phyloP scores from a whole-genome alignment of 2,113 vertebrate species.

The Atractosteus spatula region DNA sequence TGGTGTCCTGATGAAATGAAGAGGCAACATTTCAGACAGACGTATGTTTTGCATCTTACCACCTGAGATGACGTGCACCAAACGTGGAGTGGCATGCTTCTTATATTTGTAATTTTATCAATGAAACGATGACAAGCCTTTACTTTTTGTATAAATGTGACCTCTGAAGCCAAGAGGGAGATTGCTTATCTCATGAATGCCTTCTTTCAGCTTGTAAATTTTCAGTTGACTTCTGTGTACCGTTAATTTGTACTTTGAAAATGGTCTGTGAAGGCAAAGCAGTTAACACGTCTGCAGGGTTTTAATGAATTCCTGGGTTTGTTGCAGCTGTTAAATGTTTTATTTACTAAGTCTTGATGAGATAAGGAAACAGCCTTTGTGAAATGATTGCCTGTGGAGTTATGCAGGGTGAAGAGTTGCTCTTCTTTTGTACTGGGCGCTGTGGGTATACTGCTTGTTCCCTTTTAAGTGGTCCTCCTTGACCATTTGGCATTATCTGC shows the following conservation, averaged over 20 bases:
- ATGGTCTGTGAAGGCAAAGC: neutral
- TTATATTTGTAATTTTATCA: conserved; percentile 15
- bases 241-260: conserved; percentile 3
- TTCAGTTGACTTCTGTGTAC: conserved; percentile 21
- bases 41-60: neutral
- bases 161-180: neutral
- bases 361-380: conserved; percentile 50
- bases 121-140: neutral
- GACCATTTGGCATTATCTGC: conserved; percentile 47
- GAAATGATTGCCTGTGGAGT: conserved; percentile 48
- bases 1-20: too few relatives aligned
- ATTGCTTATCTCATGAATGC: neutral
- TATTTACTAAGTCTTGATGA: conserved; percentile 61
- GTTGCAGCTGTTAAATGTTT: conserved; percentile 55
- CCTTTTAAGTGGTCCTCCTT: conserved; percentile 16
- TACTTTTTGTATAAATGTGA: neutral
- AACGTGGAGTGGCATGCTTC: neutral
- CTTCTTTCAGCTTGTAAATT: conserved; percentile 11
- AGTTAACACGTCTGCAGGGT: neutral
- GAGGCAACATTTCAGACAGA: neutral
- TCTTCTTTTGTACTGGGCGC: conserved; percentile 5
- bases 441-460: neutral
- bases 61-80: conserved; percentile 5
- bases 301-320: conserved; percentile 16
- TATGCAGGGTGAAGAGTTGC: conserved; percentile 26